Evolutionary conservation across 2,113 vertebrate genomes (phyloP).

Genomic region (Neodontobutis hainanensis): DNA sequence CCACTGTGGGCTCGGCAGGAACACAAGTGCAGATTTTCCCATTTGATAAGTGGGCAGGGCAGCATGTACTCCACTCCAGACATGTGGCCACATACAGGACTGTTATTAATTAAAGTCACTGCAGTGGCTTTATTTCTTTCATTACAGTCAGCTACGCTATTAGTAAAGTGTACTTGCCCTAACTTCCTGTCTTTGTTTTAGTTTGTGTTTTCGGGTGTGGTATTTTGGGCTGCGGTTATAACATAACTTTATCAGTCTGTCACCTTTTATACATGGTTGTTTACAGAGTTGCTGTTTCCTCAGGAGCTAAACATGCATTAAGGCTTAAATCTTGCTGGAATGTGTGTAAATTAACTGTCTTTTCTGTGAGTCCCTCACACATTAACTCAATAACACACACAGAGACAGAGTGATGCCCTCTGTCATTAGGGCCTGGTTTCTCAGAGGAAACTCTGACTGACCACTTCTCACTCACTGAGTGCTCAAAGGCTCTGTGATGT

Average conservation of each 20-base stretch:
- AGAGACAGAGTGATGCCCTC: constrained; percentile 24
- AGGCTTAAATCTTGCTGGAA: background rate
- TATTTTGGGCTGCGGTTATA: background rate
- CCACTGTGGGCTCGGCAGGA: constrained; percentile 57
- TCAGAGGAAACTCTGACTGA: constrained; percentile 67
- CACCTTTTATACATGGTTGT: background rate
- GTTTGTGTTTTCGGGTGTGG: background rate
- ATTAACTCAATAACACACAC: constrained; percentile 16
- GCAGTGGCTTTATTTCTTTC: constrained; percentile 17
- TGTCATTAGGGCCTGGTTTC: constrained; percentile 49
- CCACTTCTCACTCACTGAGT: constrained; percentile 52
- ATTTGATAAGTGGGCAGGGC: constrained; percentile 67
- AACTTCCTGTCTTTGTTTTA: constrained; percentile 22
- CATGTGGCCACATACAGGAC: constrained; percentile 14
- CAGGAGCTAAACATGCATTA: background rate
- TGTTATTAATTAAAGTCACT: constrained; percentile 19
- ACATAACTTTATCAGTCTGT: background rate
- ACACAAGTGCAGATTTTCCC: constrained; percentile 74
- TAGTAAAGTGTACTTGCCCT: constrained; percentile 26
- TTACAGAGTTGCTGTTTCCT: background rate
- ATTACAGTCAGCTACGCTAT: constrained; percentile 31
- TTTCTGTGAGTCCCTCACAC: constrained; percentile 9
- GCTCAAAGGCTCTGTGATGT: constrained; percentile 50
- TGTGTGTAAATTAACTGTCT: background rate
- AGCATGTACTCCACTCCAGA: constrained; percentile 44